These are phyloP conservation scores for Drosophila novamexicana DNA, from an alignment of 1,140 invertebrate genomes.

Conservation along the genomic window DNA sequence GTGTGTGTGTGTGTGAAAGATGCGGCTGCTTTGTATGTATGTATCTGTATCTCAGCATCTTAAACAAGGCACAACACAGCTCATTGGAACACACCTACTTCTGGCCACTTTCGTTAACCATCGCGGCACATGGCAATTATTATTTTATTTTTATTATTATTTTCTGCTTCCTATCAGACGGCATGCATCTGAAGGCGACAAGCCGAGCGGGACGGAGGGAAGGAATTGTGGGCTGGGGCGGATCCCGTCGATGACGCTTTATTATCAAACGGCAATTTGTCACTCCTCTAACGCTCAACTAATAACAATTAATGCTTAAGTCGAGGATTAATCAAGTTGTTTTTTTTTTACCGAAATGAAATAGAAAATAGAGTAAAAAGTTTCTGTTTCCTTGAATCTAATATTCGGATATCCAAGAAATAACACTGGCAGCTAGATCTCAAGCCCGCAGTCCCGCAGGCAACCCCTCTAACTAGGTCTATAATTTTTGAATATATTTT, in stretches of 20 bases:
- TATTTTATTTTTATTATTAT: conserved; percentile 15
- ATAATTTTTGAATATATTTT: too few species aligned
- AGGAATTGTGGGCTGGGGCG: not conserved
- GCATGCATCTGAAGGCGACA: conserved; percentile 49
- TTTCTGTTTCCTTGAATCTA: too few species aligned
- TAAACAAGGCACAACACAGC: conserved; percentile 40
- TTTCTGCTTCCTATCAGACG: conserved; percentile 37
- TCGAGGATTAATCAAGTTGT: not conserved
- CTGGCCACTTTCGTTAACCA: conserved; percentile 62
- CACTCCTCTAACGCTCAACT: not conserved
- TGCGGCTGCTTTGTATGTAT: conserved; percentile 54
- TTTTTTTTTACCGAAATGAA: not conserved
- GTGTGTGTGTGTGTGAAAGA: conserved; percentile 31
- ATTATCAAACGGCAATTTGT: conserved; percentile 5
- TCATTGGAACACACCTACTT: conserved; percentile 55
- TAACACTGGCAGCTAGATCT: too few species aligned
- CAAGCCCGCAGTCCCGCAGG: too few species aligned
- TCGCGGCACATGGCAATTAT: conserved; percentile 59
- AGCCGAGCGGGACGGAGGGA: not conserved
- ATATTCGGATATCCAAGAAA: too few species aligned
- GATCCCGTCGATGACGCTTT: not conserved
- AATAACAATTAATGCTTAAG: not conserved
- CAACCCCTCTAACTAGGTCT: too few species aligned
- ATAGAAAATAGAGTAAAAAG: too few species aligned
- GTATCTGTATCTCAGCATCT: conserved; percentile 48